Evolutionary conservation across 2,797 vertebrate genomes (phyloP).

Genomic region (Tiaroga cobitis): DNA sequence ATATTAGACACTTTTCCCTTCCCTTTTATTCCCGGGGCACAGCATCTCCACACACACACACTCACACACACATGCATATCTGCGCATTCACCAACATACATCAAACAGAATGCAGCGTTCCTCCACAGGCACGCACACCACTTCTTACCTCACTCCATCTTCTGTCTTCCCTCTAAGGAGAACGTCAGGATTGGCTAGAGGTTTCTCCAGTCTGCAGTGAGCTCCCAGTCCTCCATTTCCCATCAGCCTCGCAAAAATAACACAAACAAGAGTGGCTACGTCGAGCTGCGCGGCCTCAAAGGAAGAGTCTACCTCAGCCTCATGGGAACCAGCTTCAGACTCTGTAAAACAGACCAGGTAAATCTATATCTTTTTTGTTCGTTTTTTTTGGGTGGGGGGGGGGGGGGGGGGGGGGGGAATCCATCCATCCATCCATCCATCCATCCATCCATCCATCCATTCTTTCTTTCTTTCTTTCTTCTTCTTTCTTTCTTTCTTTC

Average conservation of each 20-base stretch:
- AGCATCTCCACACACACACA: slow-evolving; percentile 31
- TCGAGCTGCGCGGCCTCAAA: slow-evolving; percentile 95
- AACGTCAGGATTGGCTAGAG: slow-evolving; percentile 92
- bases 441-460: too few species aligned
- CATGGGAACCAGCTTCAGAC: slow-evolving; percentile 88
- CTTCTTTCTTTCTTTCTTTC: too few species aligned
- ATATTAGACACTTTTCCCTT: slow-evolving; percentile 53
- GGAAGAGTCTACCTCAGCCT: slow-evolving; percentile 90
- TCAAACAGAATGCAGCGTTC: slow-evolving; percentile 41
- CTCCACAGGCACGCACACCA: slow-evolving; percentile 26
- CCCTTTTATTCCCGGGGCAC: slow-evolving; percentile 54
- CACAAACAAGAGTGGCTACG: slow-evolving; percentile 86
- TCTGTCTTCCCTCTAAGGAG: slow-evolving; percentile 78
- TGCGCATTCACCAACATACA: slow-evolving; percentile 49
- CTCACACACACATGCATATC: slow-evolving; percentile 38
- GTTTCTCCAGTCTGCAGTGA: slow-evolving; percentile 81
- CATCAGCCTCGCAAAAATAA: slow-evolving; percentile 67
- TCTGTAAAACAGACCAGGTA: slow-evolving; percentile 98
- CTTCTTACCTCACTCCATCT: slow-evolving; percentile 46
- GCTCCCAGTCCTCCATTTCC: slow-evolving; percentile 73
- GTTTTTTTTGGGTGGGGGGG: too few species aligned
- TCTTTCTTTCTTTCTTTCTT: too few species aligned
- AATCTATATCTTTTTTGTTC: slow-evolving; percentile 55
- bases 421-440: background rate
- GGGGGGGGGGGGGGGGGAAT: too few species aligned